Percentiles rank a stretch among this genome's conserved stretches.
Conservation (phyloP, 2,888 invertebrate species). For the Omphaloscelis lunosa region DNA sequence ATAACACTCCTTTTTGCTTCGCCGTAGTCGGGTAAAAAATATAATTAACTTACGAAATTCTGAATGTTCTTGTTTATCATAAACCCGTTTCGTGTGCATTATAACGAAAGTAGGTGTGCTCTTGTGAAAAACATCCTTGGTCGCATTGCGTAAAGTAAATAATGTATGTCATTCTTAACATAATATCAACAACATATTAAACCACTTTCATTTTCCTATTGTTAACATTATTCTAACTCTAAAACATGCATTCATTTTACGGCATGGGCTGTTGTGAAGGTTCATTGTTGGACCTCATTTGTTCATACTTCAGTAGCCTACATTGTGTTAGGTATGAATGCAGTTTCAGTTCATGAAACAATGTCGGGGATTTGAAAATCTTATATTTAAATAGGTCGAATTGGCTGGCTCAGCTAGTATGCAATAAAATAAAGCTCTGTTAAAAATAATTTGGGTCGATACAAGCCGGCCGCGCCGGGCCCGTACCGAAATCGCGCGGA, state of each 20-base stretch:
- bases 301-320: conserved; percentile 17
- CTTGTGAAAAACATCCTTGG: conserved; percentile 38
- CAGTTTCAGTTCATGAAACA: conserved; percentile 31
- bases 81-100: conserved; percentile 23
- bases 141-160: conserved; percentile 43
- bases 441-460: conserved; percentile 60
- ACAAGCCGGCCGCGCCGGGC: conserved; percentile 29
- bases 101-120: conserved; percentile 40
- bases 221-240: neutral
- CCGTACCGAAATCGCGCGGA: conserved; percentile 42
- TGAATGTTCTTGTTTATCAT: neutral
- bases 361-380: conserved; percentile 44
- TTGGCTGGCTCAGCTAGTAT: conserved; percentile 32
- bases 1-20: too few relatives aligned
- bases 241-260: conserved; percentile 1
- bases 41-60: neutral
- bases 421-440: conserved; percentile 56
- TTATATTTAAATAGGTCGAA: conserved; percentile 51
- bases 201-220: conserved; percentile 29
- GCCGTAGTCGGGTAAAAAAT: too few relatives aligned
- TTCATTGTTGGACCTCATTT: conserved; percentile 36
- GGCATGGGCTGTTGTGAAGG: neutral
- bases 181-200: conserved; percentile 21
- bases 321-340: conserved; percentile 12
- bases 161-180: conserved; percentile 18